Percentiles rank a stretch among this genome's conserved stretches.
Conservation (phyloP, 2,113 vertebrate species). For the Gymnarchus niloticus region DNA sequence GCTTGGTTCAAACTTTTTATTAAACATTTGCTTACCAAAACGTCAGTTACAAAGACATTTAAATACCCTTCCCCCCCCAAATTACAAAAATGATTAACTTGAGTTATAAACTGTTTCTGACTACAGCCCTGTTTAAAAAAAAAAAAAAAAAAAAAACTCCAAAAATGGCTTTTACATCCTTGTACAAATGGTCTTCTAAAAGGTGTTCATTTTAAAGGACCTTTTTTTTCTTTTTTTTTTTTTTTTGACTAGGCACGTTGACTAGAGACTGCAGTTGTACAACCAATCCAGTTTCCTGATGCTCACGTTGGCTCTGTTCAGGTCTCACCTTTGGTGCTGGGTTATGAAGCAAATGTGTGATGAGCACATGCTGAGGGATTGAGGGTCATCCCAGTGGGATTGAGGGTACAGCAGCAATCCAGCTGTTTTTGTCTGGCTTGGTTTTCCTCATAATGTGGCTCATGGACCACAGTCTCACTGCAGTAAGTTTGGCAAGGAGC, state of each 20-base stretch:
- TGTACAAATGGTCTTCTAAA: slow-evolving; percentile 63
- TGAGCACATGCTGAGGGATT: neutral
- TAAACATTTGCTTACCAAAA: slow-evolving; percentile 57
- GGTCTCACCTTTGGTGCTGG: slow-evolving; percentile 36
- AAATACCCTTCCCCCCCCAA: slow-evolving; percentile 46
- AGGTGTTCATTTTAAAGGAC: slow-evolving; percentile 49
- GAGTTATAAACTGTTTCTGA: slow-evolving; percentile 57
- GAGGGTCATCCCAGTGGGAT: no score
- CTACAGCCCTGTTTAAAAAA: slow-evolving; percentile 52
- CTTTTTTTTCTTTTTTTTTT: slow-evolving; percentile 22
- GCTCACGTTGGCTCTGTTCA: slow-evolving; percentile 45
- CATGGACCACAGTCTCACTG: no score
- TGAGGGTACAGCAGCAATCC: neutral
- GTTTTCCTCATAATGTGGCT: no score
- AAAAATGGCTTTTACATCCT: slow-evolving; percentile 74
- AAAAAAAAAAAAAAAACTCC: slow-evolving; percentile 62
- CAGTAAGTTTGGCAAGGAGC: no score
- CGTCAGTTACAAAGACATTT: slow-evolving; percentile 58
- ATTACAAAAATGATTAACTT: slow-evolving; percentile 48
- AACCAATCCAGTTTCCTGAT: slow-evolving; percentile 47
- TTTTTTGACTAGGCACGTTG: slow-evolving; percentile 63
- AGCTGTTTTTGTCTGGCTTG: no score
- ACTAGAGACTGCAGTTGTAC: slow-evolving; percentile 55
- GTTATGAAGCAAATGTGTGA: slow-evolving; percentile 24
- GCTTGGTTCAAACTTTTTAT: slow-evolving; percentile 32